Base-by-base conservation (phyloP, 2,888 invertebrate genomes). In the Drosophila rubida region DNA sequence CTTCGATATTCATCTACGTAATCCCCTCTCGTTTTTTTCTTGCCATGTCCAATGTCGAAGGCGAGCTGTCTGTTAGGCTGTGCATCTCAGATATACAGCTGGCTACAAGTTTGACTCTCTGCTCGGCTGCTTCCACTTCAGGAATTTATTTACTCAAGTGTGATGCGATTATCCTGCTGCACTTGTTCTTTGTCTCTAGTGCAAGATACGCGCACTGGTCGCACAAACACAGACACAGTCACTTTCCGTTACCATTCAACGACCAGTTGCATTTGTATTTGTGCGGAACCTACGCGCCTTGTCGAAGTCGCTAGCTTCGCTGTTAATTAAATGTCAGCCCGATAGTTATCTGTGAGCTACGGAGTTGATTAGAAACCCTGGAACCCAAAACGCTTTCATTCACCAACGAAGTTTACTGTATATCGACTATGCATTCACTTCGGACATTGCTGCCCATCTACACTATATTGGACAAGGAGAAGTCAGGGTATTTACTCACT, bases 91-190 rank as follows among this genome's bases (percentile, higher is more conserved):
- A 61, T 59, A 66, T 46, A 53, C 59, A 61, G 50, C 61, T 49
- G 55, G 63, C 49, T 61, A 65, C 69, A 76, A 73, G 72, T 70
- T 69, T 49, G 75, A 50, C 19, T 60, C 35, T 50, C 11, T 25
- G 54, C 50, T 39, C 65, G 65, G 54, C 54, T 72, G 61, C 71
- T 78, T 84, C 72, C 85, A 81, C 82, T 88, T 84, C 67, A 84
- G 76, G 67, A 84, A 88, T 81, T 76, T 87, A 84, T 84, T 88
- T 84, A 87, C 85, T 88, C 76, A 81, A 84, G 84, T 88, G 88
- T 87, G 85, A 87, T 84, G 85, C 66, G 84, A 84, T 84, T 84
- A 88, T 84, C 79, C 64, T 66, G 58, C 65, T 88, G 88, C 85
- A 87, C 67, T 88, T 81, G 72, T 81, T 63, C 70, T 67, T 80